Evolutionary conservation across 2,113 vertebrate genomes (phyloP), one percentile per base, ranked within the genome.

Genomic region (Stegostoma tigrinum): DNA sequence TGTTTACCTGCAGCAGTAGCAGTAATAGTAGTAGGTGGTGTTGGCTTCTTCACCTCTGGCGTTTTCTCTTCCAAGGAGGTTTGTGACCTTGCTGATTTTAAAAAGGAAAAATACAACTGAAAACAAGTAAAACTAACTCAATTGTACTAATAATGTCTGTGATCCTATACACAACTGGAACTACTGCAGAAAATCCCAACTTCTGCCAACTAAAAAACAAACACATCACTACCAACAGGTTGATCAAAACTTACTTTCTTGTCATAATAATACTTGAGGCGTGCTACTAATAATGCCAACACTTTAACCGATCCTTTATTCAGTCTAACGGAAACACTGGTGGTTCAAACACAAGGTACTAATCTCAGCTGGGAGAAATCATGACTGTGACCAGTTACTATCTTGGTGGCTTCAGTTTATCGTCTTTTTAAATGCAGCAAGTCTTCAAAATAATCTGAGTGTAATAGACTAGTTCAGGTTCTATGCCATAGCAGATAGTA

Each of bases 1-100:
- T 34, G 55, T 67, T 91, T 93, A 93, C 89, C 89, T 93, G 61
- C 61, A 67, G n/a, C 61, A 38, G 89, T 17, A 38, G 89, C 61
- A 67, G 55, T 17, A 34, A 34, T 67, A 93, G 38, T 52, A 24
- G 85, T 48, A 24, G 48, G 48, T 10, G 85, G 27, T 89, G 86
- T 19, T 45, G 64, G 34, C 64, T 67, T 94, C 67, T 95, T 68
- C 42, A 72, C 66, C 67, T 95, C 93, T 45, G 67, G 67, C 10
- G 34, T 48, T 95, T 95, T 95, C 24, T 72, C 93, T 24, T 95
- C 93, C 21, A 66, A 94, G 12, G 67, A 24, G 8, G 93, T 95
- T 95, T 95, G 93, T 12, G 93, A 95, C 93, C 93, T 70, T 95
- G 93, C 93, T 95, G 15, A 17, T 95, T 94, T 30, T 34, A 95